Percentiles rank a stretch among this genome's conserved stretches.
phyloP scores from a whole-genome alignment of 2,113 vertebrate genomes.

The Zosterops japonicus region DNA sequence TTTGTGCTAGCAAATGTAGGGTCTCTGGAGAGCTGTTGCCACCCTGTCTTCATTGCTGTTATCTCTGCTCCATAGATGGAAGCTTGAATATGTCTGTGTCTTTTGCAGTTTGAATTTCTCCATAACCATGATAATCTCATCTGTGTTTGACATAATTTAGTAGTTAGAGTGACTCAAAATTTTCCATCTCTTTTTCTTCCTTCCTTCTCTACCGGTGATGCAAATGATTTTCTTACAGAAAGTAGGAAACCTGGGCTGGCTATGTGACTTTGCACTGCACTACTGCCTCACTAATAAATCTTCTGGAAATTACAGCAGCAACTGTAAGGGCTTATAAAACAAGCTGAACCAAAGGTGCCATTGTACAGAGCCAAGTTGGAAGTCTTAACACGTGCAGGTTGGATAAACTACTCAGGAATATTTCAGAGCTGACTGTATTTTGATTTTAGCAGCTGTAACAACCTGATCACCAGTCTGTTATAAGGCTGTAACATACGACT shows the following conservation, averaged over 20 bases:
- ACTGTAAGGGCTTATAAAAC: neutral
- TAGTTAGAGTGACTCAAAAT: neutral
- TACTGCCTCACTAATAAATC: neutral
- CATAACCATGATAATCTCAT: neutral
- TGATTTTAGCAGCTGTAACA: slow-evolving; percentile 1
- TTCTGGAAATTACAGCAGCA: neutral
- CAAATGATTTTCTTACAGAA: neutral
- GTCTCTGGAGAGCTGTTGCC: neutral
- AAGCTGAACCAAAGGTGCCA: neutral
- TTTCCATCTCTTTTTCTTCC: neutral
- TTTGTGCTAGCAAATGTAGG: neutral
- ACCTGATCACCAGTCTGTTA: neutral
- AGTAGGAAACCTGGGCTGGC: neutral
- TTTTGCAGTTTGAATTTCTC: neutral
- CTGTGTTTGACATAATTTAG: neutral
- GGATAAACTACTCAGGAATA: neutral
- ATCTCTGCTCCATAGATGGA: neutral
- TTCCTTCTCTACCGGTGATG: neutral
- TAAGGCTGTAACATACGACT: neutral
- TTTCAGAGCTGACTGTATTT: neutral
- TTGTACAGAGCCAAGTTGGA: neutral
- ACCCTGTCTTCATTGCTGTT: neutral
- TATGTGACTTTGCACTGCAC: neutral
- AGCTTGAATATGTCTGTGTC: neutral
- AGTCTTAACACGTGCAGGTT: neutral